These are phyloP conservation scores for Ophion ventricosus DNA, from an alignment of 2,888 invertebrate genomes.

Conservation along the genomic window DNA sequence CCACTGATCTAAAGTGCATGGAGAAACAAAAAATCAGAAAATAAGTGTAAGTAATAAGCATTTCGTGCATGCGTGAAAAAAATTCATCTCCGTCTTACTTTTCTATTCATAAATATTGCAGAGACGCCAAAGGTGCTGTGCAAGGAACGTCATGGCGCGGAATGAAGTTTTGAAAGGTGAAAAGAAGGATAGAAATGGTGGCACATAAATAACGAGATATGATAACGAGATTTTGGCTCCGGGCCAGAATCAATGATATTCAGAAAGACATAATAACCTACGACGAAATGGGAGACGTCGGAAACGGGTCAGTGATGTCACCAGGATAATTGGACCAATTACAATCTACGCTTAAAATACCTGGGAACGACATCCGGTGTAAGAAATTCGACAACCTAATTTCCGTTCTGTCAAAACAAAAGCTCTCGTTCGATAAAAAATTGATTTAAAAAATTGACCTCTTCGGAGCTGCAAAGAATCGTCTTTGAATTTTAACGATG, in stretches of 20 bases:
- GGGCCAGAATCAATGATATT: constrained; percentile 54
- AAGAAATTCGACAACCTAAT: neutral
- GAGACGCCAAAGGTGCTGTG: neutral
- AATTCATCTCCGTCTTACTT: neutral
- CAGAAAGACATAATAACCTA: constrained; percentile 20
- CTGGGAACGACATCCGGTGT: constrained; percentile 22
- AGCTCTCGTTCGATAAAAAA: neutral
- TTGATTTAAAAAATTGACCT: neutral
- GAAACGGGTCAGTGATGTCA: constrained; percentile 56
- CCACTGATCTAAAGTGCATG: constrained; percentile 84
- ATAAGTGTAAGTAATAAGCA: neutral
- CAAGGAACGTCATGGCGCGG: neutral
- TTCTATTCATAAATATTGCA: neutral
- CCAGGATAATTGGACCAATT: constrained; percentile 59
- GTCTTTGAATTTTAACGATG: neutral
- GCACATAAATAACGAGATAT: constrained; percentile 32
- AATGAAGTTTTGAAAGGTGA: neutral
- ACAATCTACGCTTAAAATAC: constrained; percentile 21
- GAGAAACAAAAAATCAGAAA: neutral
- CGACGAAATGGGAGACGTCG: constrained; percentile 5
- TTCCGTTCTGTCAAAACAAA: neutral
- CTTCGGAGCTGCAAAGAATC: neutral
- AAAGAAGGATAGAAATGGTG: neutral
- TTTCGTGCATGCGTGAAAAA: neutral
- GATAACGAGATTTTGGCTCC: constrained; percentile 59